These are phyloP conservation scores for Cantharis flavilabris DNA, from an alignment of 2,888 invertebrate genomes.

Conservation along the genomic window DNA sequence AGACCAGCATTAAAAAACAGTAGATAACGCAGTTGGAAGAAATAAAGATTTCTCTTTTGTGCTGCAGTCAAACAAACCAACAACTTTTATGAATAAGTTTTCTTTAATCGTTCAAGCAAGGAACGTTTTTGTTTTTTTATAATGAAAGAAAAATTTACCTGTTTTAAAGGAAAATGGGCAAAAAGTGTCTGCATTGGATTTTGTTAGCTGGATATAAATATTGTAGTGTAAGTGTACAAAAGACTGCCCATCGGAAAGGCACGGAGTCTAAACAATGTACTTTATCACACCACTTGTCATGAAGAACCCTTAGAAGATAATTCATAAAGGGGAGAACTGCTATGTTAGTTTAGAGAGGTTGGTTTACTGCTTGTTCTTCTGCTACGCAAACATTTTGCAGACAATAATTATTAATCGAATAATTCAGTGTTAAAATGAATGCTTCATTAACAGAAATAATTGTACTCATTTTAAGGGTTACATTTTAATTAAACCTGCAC, in stretches of 20 bases:
- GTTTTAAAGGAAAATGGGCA: neutral
- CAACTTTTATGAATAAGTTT: neutral
- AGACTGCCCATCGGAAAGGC: constrained; percentile 24
- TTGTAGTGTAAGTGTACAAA: constrained; percentile 16
- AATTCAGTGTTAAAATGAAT: neutral
- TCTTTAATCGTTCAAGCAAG: neutral
- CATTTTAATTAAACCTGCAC: neutral
- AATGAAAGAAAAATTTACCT: neutral
- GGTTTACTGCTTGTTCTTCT: constrained; percentile 10
- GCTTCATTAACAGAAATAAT: constrained; percentile 1
- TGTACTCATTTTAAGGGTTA: neutral
- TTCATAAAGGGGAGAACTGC: constrained; percentile 13
- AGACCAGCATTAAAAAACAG: neutral
- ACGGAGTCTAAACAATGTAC: constrained; percentile 23
- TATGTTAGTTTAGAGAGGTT: constrained; percentile 5
- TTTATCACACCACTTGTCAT: constrained; percentile 27
- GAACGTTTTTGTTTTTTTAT: neutral
- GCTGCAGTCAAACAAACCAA: neutral
- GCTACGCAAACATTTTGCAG: neutral
- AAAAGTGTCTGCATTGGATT: neutral
- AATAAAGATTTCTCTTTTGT: neutral
- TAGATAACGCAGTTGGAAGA: neutral
- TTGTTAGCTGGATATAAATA: neutral
- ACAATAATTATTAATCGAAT: constrained; percentile 3
- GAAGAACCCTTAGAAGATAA: constrained; percentile 23